Evolutionary conservation across 2,797 vertebrate genomes (phyloP).

Genomic region (Sardinella longiceps): DNA sequence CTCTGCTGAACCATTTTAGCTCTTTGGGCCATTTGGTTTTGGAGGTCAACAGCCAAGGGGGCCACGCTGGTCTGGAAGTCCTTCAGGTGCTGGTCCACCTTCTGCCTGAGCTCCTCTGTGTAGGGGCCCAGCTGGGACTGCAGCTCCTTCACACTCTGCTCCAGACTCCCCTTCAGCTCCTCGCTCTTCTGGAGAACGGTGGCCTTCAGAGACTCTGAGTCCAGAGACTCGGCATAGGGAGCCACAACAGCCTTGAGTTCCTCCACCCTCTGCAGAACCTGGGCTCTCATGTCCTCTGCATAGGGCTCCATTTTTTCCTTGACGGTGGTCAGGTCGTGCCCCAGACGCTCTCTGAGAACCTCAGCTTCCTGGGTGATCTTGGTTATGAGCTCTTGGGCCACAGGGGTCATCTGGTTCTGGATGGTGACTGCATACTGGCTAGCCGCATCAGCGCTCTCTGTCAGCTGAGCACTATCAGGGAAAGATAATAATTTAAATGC

Average conservation of each 20-base stretch:
- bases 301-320: slow-evolving; percentile 65
- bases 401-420: slow-evolving; percentile 63
- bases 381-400: slow-evolving; percentile 65
- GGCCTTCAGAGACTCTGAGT: slow-evolving; percentile 61
- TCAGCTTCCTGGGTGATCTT: slow-evolving; percentile 68
- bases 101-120: slow-evolving; percentile 70
- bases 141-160: slow-evolving; percentile 56
- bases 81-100: slow-evolving; percentile 69
- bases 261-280: slow-evolving; percentile 68
- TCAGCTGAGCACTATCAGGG: slow-evolving; percentile 52
- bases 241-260: slow-evolving; percentile 69
- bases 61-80: slow-evolving; percentile 65
- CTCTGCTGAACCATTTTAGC: slow-evolving; percentile 66
- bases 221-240: slow-evolving; percentile 67
- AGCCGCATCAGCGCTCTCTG: slow-evolving; percentile 65
- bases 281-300: slow-evolving; percentile 63
- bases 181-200: slow-evolving; percentile 59
- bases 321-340: slow-evolving; percentile 61
- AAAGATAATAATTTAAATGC: background rate
- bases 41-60: slow-evolving; percentile 67
- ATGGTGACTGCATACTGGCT: slow-evolving; percentile 64
- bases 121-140: slow-evolving; percentile 66
- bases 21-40: slow-evolving; percentile 64
- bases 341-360: slow-evolving; percentile 60
- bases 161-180: slow-evolving; percentile 54